Percentiles rank a stretch among this genome's conserved stretches.
These are phyloP conservation scores for Drosophila mettleri DNA, from an alignment of 2,888 invertebrate species.

Conservation along the genomic window DNA sequence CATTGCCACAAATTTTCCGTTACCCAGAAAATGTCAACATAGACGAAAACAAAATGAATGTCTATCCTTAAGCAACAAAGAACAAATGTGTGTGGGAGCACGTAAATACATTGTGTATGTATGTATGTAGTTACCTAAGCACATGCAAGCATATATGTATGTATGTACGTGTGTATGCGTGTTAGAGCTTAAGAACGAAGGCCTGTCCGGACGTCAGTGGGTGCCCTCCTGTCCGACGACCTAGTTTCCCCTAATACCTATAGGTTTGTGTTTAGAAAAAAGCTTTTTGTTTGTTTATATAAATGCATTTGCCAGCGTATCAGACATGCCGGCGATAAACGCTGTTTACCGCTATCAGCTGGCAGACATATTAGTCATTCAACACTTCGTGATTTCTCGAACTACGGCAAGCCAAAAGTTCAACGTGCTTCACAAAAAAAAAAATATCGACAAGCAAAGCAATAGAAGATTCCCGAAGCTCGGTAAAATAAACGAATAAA, in stretches of 20 bases:
- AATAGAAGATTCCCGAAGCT: slow-evolving; percentile 39
- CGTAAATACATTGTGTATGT: slow-evolving; percentile 6
- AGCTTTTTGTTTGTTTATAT: slow-evolving; percentile 42
- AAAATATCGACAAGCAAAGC: slow-evolving; percentile 18
- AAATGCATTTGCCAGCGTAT: slow-evolving; percentile 31
- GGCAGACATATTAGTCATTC: slow-evolving; percentile 35
- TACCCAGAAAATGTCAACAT: slow-evolving; percentile 40
- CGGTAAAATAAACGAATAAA: slow-evolving; percentile 8
- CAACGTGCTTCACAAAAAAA: slow-evolving; percentile 17
- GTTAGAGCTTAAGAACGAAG: slow-evolving; percentile 22
- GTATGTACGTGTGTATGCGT: not conserved
- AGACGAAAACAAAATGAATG: slow-evolving; percentile 13
- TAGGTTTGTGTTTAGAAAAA: slow-evolving; percentile 19
- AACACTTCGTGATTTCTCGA: slow-evolving; percentile 19
- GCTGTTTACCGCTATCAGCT: slow-evolving; percentile 36
- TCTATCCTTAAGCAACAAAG: slow-evolving; percentile 22
- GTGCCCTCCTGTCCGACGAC: slow-evolving; percentile 29
- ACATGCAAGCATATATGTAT: too few species aligned
- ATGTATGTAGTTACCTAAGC: not conserved
- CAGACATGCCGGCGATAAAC: slow-evolving; percentile 54
- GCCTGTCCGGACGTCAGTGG: slow-evolving; percentile 20
- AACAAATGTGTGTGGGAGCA: slow-evolving; percentile 31
- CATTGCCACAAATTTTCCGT: slow-evolving; percentile 61
- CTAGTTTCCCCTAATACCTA: slow-evolving; percentile 32
- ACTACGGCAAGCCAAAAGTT: slow-evolving; percentile 14